Evolutionary conservation across 2,113 vertebrate genomes (phyloP).

Genomic region (Pteropus alecto): DNA sequence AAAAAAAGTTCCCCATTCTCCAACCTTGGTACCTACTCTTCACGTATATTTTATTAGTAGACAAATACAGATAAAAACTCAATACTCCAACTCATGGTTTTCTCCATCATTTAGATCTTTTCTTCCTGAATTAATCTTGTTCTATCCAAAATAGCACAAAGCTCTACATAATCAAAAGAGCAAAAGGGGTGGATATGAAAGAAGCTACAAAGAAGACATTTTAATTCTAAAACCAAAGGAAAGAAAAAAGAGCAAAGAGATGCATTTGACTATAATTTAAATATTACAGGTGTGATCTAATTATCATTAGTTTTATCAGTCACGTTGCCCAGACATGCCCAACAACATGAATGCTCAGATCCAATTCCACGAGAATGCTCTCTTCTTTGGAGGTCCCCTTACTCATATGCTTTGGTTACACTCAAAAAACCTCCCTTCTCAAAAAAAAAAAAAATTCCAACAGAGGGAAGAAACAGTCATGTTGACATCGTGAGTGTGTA

Average conservation of each 20-base stretch:
- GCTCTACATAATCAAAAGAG: slow-evolving; percentile 11
- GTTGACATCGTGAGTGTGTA: background rate
- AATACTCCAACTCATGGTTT: background rate
- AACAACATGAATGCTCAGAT: background rate
- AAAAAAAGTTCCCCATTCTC: background rate
- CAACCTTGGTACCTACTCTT: background rate
- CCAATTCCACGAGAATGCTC: background rate
- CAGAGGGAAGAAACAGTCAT: background rate
- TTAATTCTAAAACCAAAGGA: slow-evolving; percentile 29
- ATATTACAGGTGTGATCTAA: background rate
- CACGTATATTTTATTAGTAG: background rate
- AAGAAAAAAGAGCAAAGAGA: background rate
- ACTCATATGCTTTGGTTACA: background rate
- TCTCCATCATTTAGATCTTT: background rate
- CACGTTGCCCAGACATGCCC: background rate
- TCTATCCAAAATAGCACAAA: slow-evolving; percentile 6
- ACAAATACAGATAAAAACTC: slow-evolving; percentile 1
- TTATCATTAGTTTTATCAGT: slow-evolving; percentile 21
- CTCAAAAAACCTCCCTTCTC: background rate
- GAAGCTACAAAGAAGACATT: background rate
- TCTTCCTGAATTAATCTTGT: background rate
- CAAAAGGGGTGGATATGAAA: background rate
- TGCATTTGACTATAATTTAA: slow-evolving; percentile 21
- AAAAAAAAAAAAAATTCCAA: background rate
- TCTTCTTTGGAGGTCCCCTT: background rate